These are phyloP conservation scores for Conchocele bisecta DNA, from an alignment of 2,888 invertebrate genomes.

Conservation along the genomic window DNA sequence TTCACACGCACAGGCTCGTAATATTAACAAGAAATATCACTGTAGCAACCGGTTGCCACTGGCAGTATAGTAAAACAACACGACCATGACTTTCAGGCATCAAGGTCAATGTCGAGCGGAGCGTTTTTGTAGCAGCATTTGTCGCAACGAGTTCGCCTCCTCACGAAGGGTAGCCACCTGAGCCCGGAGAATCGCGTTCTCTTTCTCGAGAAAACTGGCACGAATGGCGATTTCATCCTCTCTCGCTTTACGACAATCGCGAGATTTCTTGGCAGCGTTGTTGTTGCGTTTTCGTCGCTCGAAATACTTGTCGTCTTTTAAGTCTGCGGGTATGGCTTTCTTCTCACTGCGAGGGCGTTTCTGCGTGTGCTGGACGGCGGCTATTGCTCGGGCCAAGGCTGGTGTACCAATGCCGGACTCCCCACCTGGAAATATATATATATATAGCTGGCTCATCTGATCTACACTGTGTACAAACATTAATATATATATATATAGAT, in stretches of 20 bases:
- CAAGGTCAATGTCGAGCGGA: slow-evolving; percentile 42
- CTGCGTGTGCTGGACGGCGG: slow-evolving; percentile 69
- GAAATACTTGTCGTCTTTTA: slow-evolving; percentile 95
- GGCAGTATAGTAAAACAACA: too few species aligned
- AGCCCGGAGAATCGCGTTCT: slow-evolving; percentile 92
- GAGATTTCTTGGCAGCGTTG: slow-evolving; percentile 94
- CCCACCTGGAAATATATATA: slow-evolving; percentile 41
- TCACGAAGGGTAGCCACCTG: slow-evolving; percentile 91
- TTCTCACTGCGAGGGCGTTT: slow-evolving; percentile 79
- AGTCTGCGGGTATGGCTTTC: slow-evolving; percentile 92
- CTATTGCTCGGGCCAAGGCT: slow-evolving; percentile 70
- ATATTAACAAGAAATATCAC: slow-evolving; percentile 34
- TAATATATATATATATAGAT: too few species aligned
- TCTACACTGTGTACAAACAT: too few species aligned
- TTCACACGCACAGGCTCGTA: too few species aligned
- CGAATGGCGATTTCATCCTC: slow-evolving; percentile 95
- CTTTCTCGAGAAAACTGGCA: slow-evolving; percentile 93
- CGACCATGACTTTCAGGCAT: too few species aligned
- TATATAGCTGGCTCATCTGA: too few species aligned
- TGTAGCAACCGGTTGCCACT: slow-evolving; percentile 29
- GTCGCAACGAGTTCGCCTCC: slow-evolving; percentile 89
- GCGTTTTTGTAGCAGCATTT: slow-evolving; percentile 86
- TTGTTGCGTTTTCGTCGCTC: slow-evolving; percentile 94
- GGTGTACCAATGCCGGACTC: slow-evolving; percentile 52
- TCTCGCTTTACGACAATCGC: slow-evolving; percentile 92